phyloP scores from a whole-genome alignment of 1,140 invertebrate genomes.

The Mactra quadrangularis region DNA sequence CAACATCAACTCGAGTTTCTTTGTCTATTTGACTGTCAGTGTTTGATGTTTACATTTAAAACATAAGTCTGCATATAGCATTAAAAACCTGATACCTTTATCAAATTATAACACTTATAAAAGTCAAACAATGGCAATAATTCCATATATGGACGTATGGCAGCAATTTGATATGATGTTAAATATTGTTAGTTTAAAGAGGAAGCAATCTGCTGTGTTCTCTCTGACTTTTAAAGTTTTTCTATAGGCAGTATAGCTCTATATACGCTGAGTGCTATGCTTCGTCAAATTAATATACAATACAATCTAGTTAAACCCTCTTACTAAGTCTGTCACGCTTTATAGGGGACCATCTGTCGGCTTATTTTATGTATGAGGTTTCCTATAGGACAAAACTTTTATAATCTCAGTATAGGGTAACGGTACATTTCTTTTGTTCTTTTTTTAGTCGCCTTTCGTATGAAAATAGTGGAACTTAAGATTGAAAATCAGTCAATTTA shows the following conservation, averaged over 20 bases:
- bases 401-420: conserved; percentile 10
- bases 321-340: conserved; percentile 32
- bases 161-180: conserved; percentile 15
- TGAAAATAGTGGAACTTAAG: no score
- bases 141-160: conserved; percentile 28
- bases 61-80: no score
- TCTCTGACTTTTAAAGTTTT: no score
- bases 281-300: conserved; percentile 61
- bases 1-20: no score
- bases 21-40: no score
- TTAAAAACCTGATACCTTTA: conserved; percentile 20
- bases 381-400: conserved; percentile 38
- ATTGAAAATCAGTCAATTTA: not conserved
- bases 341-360: conserved; percentile 53
- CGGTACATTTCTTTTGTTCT: conserved; percentile 23
- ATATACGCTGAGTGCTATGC: conserved; percentile 39
- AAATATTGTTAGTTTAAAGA: not conserved
- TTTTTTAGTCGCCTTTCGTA: not conserved
- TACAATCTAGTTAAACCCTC: conserved; percentile 56
- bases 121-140: conserved; percentile 19
- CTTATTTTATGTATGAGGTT: conserved; percentile 38
- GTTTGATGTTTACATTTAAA: no score
- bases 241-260: conserved; percentile 34
- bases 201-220: conserved; percentile 23
- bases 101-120: conserved; percentile 7